phyloP scores from a whole-genome alignment of 2,888 invertebrate genomes.

The Hecatera dysodea region DNA sequence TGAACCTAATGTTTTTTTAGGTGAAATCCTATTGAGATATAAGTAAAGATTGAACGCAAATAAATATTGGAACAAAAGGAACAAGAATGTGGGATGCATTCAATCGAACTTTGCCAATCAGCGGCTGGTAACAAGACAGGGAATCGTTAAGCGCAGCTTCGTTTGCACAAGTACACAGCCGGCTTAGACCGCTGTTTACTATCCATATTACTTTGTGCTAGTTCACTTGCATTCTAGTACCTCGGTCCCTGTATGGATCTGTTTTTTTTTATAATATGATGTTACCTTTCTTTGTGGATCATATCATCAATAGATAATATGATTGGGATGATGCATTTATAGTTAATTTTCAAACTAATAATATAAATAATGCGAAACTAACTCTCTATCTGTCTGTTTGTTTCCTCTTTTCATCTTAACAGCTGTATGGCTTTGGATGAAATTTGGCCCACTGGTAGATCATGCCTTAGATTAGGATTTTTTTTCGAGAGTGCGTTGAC shows the following conservation, averaged over 20 bases:
- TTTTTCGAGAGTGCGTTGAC: neutral
- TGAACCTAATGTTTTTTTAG: no score
- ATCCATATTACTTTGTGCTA: slow-evolving; percentile 34
- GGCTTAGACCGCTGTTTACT: slow-evolving; percentile 48
- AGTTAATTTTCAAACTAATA: no score
- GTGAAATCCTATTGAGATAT: neutral
- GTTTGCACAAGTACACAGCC: slow-evolving; percentile 58
- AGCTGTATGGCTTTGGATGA: neutral
- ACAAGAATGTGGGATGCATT: slow-evolving; percentile 61
- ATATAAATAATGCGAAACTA: no score
- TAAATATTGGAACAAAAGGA: slow-evolving; percentile 64
- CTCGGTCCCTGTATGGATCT: no score
- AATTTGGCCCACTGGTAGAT: no score
- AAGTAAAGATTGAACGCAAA: slow-evolving; percentile 41
- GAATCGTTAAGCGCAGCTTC: slow-evolving; percentile 66
- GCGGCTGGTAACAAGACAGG: slow-evolving; percentile 65
- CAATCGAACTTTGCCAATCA: slow-evolving; percentile 77
- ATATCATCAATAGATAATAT: neutral
- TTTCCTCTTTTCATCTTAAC: neutral
- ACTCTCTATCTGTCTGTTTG: neutral
- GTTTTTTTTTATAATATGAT: slow-evolving; percentile 8
- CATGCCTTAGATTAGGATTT: no score
- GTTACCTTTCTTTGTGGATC: neutral
- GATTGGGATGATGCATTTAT: no score
- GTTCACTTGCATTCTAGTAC: slow-evolving; percentile 37